phyloP scores from a whole-genome alignment of 1,140 invertebrate species.

The Dinoponera quadriceps region DNA sequence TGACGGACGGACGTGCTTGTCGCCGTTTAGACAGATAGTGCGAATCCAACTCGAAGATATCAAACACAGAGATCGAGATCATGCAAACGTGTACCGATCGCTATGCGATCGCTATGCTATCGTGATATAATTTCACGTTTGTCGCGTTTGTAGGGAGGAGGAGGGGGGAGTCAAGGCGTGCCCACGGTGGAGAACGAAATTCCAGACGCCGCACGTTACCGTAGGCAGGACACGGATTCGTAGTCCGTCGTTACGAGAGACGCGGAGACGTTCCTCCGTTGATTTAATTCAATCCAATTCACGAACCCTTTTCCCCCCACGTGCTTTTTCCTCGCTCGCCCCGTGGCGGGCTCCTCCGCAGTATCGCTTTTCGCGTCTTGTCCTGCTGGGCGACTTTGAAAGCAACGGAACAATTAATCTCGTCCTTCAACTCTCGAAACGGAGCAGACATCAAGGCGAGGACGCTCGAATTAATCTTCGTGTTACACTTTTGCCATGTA shows the following conservation, averaged over 20 bases:
- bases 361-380: constrained; percentile 17
- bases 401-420: constrained; percentile 53
- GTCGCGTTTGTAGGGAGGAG: no score
- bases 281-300: constrained; percentile 59
- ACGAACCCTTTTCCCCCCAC: background rate
- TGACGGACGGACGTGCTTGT: no score
- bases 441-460: constrained; percentile 29
- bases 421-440: constrained; percentile 13
- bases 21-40: no score
- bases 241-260: background rate
- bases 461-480: constrained; percentile 46
- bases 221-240: background rate
- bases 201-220: no score
- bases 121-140: no score
- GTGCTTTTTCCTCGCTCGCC: background rate
- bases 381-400: background rate
- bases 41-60: no score
- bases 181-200: no score
- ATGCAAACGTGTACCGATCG: no score
- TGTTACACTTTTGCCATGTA: constrained; percentile 48
- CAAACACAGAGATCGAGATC: no score
- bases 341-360: background rate
- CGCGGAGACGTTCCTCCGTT: background rate
- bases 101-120: no score
- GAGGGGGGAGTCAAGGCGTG: no score